Conservation (phyloP, 35 echinoderm and acorn worm species). For the Chiridota heheva region DNA sequence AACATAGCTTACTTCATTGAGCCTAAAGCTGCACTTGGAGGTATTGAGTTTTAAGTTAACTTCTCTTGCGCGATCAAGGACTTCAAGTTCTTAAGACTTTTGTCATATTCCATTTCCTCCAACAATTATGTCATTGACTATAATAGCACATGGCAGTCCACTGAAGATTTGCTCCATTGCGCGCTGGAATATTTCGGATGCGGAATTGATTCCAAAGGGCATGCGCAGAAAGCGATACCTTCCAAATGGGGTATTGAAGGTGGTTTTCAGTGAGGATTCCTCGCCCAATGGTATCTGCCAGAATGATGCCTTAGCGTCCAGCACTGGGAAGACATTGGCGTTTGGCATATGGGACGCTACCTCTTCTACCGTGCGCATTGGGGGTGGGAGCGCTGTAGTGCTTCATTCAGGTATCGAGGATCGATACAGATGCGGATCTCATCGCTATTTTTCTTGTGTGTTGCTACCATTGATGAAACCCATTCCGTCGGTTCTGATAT, state of each 20-base stretch:
- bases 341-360: conserved; percentile 6
- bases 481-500: conserved; percentile 35
- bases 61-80: conserved; percentile 38
- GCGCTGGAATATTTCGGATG: conserved; percentile 41
- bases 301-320: conserved; percentile 43
- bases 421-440: conserved; percentile 55
- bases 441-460: conserved; percentile 32
- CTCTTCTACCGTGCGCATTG: conserved; percentile 56
- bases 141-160: conserved; percentile 30
- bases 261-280: conserved; percentile 36
- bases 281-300: conserved; percentile 53
- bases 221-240: conserved; percentile 29
- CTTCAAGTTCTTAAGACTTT: conserved; percentile 30
- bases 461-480: conserved; percentile 58
- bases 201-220: conserved; percentile 50
- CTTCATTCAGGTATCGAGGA: conserved; percentile 42
- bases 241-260: conserved; percentile 21
- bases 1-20: conserved; percentile 46
- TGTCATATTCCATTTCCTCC: conserved; percentile 28
- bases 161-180: conserved; percentile 49
- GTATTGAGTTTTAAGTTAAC: conserved; percentile 50
- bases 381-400: conserved; percentile 53
- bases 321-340: conserved; percentile 34
- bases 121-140: conserved; percentile 43
- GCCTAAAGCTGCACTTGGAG: conserved; percentile 55